Conservation (phyloP, 2,888 invertebrate species). For the Lycocerus yunnanus region DNA sequence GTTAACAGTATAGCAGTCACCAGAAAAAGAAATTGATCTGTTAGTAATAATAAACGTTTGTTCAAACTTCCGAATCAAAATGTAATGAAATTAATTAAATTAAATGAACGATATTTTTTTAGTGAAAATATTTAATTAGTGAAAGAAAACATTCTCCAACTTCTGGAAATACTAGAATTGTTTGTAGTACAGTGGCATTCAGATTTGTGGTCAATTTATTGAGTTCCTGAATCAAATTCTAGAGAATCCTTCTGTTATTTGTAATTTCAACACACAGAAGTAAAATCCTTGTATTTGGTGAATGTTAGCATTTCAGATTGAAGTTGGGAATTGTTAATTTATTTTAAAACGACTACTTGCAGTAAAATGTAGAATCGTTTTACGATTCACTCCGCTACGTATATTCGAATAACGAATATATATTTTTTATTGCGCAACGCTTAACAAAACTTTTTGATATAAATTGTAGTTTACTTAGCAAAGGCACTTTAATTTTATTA, state of each 20-base stretch:
- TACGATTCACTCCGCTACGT: background rate
- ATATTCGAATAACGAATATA: background rate
- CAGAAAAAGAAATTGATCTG: background rate
- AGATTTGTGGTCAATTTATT: constrained; percentile 21
- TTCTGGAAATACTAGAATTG: background rate
- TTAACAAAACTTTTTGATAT: background rate
- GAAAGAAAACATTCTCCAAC: background rate
- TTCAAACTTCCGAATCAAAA: background rate
- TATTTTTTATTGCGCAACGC: background rate
- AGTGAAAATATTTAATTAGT: background rate
- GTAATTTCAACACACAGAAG: constrained; percentile 32
- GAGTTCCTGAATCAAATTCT: constrained; percentile 24
- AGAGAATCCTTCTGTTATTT: constrained; percentile 15
- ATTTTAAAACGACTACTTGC: constrained; percentile 3
- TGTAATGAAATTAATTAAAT: background rate
- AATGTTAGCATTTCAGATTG: constrained; percentile 32
- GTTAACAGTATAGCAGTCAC: background rate
- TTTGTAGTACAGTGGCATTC: constrained; percentile 2
- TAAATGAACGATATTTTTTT: background rate
- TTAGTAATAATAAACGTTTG: background rate
- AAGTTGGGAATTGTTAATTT: constrained; percentile 19
- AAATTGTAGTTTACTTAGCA: background rate
- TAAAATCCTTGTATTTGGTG: constrained; percentile 27
- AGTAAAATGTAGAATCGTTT: constrained; percentile 1
- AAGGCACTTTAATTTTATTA: background rate